These are phyloP conservation scores for Nowickia ferox DNA, from an alignment of 2,888 invertebrate species.

Conservation along the genomic window DNA sequence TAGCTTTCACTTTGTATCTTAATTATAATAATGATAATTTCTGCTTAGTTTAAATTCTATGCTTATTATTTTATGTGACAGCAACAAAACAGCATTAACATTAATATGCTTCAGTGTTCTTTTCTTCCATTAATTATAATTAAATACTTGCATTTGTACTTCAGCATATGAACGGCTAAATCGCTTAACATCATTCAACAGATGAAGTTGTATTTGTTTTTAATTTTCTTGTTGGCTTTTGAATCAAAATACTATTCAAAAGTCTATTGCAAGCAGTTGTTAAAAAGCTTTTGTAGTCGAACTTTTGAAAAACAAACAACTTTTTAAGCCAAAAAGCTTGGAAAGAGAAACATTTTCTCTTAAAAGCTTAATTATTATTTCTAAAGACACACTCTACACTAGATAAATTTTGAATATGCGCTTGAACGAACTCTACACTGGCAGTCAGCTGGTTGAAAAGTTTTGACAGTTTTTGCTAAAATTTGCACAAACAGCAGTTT, in stretches of 20 bases:
- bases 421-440: conserved; percentile 43
- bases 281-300: conserved; percentile 1
- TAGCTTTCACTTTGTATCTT: background rate
- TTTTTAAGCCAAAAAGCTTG: background rate
- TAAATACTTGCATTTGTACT: background rate
- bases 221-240: background rate
- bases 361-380: background rate
- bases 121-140: background rate
- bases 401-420: conserved; percentile 34
- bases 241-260: background rate
- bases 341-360: background rate
- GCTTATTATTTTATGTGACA: background rate
- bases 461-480: conserved; percentile 33
- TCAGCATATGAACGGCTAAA: background rate
- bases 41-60: background rate
- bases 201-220: conserved; percentile 44
- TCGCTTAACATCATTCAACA: conserved; percentile 66
- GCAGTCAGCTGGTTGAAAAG: conserved; percentile 59
- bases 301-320: background rate
- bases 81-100: background rate
- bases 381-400: conserved; percentile 26
- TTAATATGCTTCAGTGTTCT: background rate
- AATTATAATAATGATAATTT: background rate
- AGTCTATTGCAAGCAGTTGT: background rate
- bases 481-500: conserved; percentile 52